These are phyloP conservation scores for Sebastes elongatus DNA, from an alignment of 2,797 vertebrate genomes.

Conservation along the genomic window DNA sequence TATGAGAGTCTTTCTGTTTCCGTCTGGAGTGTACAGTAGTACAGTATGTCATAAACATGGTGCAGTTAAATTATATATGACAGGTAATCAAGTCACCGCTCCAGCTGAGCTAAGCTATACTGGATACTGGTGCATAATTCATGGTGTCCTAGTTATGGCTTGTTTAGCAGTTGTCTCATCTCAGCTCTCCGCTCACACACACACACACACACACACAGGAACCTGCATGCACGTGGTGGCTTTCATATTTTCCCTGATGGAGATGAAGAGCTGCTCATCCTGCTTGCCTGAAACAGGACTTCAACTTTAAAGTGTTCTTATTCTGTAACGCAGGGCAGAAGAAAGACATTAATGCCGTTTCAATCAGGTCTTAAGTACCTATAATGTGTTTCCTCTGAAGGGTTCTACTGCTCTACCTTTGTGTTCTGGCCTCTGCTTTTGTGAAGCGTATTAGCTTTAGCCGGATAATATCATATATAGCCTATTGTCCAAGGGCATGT, in stretches of 20 bases:
- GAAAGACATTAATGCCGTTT: constrained; percentile 8
- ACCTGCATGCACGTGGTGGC: not conserved
- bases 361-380: constrained; percentile 3
- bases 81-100: constrained; percentile 30
- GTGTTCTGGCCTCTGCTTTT: not conserved
- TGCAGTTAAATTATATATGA: constrained; percentile 19
- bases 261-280: not conserved
- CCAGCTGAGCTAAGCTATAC: constrained; percentile 23
- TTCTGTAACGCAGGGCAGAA: not conserved
- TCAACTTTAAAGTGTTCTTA: not conserved
- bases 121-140: constrained; percentile 60
- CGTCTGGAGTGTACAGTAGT: not conserved
- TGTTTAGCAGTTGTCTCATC: constrained; percentile 33
- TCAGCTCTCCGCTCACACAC: not conserved
- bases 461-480: not conserved
- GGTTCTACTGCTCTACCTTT: not conserved
- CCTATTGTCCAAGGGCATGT: not conserved
- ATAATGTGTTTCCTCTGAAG: constrained; percentile 22
- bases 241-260: not conserved
- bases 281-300: not conserved
- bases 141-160: constrained; percentile 41
- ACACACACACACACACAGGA: not conserved
- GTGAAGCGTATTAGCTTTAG: not conserved
- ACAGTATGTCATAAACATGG: not conserved
- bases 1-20: not conserved